Percentiles rank a stretch among this genome's conserved stretches.
Evolutionary conservation across 2,888 invertebrate species (phyloP).

Genomic region (Linnaemya tessellans): DNA sequence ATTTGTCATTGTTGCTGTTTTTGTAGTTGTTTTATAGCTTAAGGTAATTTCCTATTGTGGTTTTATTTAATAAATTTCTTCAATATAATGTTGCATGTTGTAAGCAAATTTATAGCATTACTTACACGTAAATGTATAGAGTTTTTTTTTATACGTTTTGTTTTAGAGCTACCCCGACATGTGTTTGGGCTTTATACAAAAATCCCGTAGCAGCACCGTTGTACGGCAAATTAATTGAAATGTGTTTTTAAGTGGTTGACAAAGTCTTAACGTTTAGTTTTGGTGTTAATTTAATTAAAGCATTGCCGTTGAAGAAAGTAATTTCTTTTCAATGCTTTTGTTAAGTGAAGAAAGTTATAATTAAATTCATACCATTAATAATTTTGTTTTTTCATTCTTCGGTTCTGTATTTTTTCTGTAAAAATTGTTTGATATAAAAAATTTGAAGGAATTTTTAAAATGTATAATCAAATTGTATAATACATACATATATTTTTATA

Average conservation of each 20-base stretch:
- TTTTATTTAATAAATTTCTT: conserved; percentile 19
- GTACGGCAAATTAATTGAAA: conserved; percentile 12
- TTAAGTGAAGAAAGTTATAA: neutral
- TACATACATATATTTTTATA: too few species aligned
- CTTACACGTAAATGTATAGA: neutral
- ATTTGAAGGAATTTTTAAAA: too few species aligned
- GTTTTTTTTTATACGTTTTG: neutral
- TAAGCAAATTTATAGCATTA: conserved; percentile 21
- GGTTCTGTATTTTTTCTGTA: too few species aligned
- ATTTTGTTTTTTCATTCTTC: too few species aligned
- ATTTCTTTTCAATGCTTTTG: neutral
- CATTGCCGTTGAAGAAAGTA: neutral
- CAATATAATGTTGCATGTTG: conserved; percentile 54
- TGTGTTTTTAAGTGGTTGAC: conserved; percentile 40
- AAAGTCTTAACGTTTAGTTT: neutral
- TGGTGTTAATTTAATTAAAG: neutral
- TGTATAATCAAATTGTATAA: too few species aligned
- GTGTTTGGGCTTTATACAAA: neutral
- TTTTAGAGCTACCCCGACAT: neutral
- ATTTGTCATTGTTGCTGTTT: conserved; percentile 28
- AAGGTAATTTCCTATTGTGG: conserved; percentile 53
- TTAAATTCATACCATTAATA: too few species aligned
- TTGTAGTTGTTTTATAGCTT: conserved; percentile 33
- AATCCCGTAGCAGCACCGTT: neutral
- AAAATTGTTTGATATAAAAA: too few species aligned